Evolutionary conservation across 2,797 vertebrate species (phyloP), one percentile per base, ranked within the genome.

Genomic region (Yasuhikotakia modesta): DNA sequence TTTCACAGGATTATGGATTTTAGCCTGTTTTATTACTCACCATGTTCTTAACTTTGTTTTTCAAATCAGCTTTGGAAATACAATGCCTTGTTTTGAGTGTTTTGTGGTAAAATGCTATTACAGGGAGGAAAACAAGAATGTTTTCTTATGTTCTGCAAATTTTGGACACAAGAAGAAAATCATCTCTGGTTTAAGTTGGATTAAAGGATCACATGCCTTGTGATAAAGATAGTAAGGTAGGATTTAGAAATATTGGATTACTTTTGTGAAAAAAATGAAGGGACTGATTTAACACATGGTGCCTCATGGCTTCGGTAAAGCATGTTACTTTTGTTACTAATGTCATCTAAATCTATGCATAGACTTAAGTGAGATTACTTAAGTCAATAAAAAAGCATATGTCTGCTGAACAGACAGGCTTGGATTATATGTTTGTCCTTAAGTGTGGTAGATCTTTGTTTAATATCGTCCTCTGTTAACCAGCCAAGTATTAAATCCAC

Each of bases 401-500:
- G 27, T 12, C 30, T 71, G 74, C 7, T 76, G 66, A 80, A 70
- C 30, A 85, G 79, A 52, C 72, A 73, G 79, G 74, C 21, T 45
- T 35, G 45, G 14, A 46, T 22, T 73, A 19, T 17, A 79, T 81
- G 77, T 87, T 87, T 85, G 83, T 85, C 85, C 82, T 76, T 78
- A 73, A 83, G 3, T 43, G 76, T n/a, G 66, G 84, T 87, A 84
- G 82, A 88, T 87, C 80, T 87, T 90, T 88, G 87, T 90, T 89
- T 84, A 88, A 88, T 88, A 89, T 87, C 79, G 32, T 63, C 78
- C 46, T 68, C 32, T 65, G 58, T 52, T 22, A 57, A 81, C 78
- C 64, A 65, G 86, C 90, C 87, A 90, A 85, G 63, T 83, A 73
- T 69, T 83, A 86, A 86, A 86, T 81, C 76, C 76, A 48, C 76